phyloP scores from a whole-genome alignment of 2,888 invertebrate genomes.

The Tenthredo scrophulariae region DNA sequence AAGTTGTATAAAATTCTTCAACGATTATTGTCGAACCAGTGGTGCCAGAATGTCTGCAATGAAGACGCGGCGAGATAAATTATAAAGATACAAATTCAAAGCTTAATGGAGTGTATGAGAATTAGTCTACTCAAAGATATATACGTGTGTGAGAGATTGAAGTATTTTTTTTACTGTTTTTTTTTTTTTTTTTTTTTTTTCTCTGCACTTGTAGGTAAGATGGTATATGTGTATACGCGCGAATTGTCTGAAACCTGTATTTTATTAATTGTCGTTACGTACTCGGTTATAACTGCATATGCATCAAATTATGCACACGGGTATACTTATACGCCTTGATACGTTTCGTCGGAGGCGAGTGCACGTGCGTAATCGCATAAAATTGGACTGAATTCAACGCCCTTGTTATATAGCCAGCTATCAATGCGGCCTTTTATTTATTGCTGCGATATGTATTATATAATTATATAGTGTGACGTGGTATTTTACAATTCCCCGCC shows the following conservation, averaged over 20 bases:
- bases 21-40: too few species aligned
- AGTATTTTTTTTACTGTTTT: background rate
- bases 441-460: background rate
- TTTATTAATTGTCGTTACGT: constrained; percentile 39
- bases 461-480: background rate
- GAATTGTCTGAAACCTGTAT: constrained; percentile 33
- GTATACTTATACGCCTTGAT: constrained; percentile 40
- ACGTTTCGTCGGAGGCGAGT: background rate
- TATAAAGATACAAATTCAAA: background rate
- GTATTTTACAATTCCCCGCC: too few species aligned
- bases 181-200: background rate
- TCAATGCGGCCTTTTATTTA: background rate
- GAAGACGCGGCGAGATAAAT: background rate
- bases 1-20: background rate
- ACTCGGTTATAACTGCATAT: constrained; percentile 2
- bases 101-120: background rate
- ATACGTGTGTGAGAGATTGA: background rate
- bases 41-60: too few species aligned
- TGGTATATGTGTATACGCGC: background rate
- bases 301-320: background rate
- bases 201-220: background rate
- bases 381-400: constrained; percentile 17
- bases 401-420: background rate
- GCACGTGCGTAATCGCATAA: background rate
- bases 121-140: background rate